Conservation (phyloP, 2,797 vertebrate genomes). For the Poecilia velifera region DNA sequence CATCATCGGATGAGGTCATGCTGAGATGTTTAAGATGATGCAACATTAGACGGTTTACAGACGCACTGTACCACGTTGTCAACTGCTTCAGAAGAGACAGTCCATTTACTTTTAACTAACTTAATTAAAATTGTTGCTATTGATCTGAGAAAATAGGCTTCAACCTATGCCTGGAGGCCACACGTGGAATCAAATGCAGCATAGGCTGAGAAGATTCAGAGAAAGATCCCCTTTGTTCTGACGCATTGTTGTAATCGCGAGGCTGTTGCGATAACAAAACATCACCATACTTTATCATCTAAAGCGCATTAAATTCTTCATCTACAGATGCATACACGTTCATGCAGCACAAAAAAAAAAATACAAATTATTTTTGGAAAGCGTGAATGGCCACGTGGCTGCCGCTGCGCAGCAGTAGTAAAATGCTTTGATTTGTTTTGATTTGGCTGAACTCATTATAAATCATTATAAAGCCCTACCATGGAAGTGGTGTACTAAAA, state of each 20-base stretch:
- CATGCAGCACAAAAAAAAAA: neutral
- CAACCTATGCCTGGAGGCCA: constrained; percentile 1
- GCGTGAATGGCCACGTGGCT: neutral
- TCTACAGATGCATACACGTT: neutral
- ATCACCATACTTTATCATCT: neutral
- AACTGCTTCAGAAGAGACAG: neutral
- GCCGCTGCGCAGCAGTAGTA: neutral
- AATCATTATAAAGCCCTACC: neutral
- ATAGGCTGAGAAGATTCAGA: neutral
- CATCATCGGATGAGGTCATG: constrained; percentile 62
- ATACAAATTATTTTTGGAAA: neutral
- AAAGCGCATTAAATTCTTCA: neutral
- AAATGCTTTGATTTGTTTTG: neutral
- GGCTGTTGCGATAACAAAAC: neutral
- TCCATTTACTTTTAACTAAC: neutral
- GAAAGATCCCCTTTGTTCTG: neutral
- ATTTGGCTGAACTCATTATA: neutral
- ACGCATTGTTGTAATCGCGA: neutral
- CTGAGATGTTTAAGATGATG: constrained; percentile 50
- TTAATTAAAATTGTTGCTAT: neutral
- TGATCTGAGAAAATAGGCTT: neutral
- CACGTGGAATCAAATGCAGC: constrained; percentile 1
- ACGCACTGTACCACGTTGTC: constrained; percentile 6
- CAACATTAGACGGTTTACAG: constrained; percentile 44
- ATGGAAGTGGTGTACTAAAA: neutral